Conservation (phyloP, 2,797 vertebrate genomes). For the Tragelaphus eurycerus region DNA sequence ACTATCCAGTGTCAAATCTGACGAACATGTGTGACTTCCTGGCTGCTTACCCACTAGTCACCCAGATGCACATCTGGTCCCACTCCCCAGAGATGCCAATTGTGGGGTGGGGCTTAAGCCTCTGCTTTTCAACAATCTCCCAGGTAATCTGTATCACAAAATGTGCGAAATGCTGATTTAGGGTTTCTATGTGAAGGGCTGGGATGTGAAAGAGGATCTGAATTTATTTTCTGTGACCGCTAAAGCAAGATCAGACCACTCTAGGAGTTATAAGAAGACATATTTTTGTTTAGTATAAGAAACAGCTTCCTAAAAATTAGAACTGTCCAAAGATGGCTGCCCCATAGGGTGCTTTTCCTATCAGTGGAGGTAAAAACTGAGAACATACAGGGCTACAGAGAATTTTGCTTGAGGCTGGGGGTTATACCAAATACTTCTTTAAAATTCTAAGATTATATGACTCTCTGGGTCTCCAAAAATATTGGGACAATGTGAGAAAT, state of each 20-base stretch:
- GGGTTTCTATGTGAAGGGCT: background rate
- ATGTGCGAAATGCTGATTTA: background rate
- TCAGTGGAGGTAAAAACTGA: background rate
- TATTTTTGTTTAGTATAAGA: conserved; percentile 19
- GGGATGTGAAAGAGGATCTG: conserved; percentile 38
- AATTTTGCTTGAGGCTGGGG: background rate
- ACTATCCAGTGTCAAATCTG: background rate
- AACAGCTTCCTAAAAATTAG: conserved; percentile 36
- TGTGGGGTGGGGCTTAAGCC: background rate
- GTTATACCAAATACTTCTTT: background rate
- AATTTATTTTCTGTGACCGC: conserved; percentile 14
- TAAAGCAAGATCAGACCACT: background rate
- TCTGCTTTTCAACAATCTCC: conserved; percentile 7
- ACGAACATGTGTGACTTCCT: background rate
- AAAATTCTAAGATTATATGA: conserved; percentile 24
- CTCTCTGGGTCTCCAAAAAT: conserved; percentile 25
- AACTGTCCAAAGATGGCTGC: conserved; percentile 5
- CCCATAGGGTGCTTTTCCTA: background rate
- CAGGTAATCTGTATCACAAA: background rate
- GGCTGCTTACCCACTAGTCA: background rate
- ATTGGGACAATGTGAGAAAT: conserved; percentile 1
- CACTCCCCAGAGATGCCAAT: background rate
- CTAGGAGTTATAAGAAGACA: conserved; percentile 4
- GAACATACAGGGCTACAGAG: background rate
- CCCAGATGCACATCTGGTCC: background rate